Evolutionary conservation across 2,113 vertebrate species (phyloP), one percentile per base, ranked within the genome.

Genomic region (Bambusicola thoracicus): DNA sequence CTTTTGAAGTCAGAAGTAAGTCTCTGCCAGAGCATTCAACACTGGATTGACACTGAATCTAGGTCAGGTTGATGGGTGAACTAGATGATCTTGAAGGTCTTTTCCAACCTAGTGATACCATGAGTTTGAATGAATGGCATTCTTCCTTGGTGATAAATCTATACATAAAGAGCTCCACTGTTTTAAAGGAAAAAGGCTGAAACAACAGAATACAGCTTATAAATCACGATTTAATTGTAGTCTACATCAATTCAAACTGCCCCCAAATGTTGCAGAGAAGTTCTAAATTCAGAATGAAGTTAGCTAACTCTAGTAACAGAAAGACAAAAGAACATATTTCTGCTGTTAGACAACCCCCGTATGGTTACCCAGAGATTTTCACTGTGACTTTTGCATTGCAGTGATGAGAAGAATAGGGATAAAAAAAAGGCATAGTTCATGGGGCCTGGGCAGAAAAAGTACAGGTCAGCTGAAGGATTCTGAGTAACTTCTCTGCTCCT

Each of bases 381-480:
- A 48, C 27, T 81, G 75, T 49, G 83, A 36, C 16, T 5, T 80
- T 69, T 70, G 22, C 11, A 20, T 59, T 80, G 38, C 15, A 30
- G 16, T 58, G 53, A 24, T 1, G 1, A 7, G n/a, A 87, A 34
- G 4, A 76, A 21, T 6, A 41, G 15, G 59, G n/a, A n/a, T n/a
- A 10, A 0, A 21, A 51, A 83, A 74, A 72, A 3, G n/a, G 27
- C 8, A 6, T 0, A 61, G 16, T 4, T 56, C 30, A 40, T 1
- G 2, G 3, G 11, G 22, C 18, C 25, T 85, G 11, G 2, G 13
- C 17, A 32, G 59, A 38, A 49, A 30, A 78, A 24, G 13, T 40
- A 27, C 18, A 38, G 17, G 48, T 44, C 36, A 58, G n/a, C 8
- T 51, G 53, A 29, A 75, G 44, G 16, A 44, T 22, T 78, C 27